Evolutionary conservation across 2,797 vertebrate species (phyloP).

Genomic region (Spatula clypeata): DNA sequence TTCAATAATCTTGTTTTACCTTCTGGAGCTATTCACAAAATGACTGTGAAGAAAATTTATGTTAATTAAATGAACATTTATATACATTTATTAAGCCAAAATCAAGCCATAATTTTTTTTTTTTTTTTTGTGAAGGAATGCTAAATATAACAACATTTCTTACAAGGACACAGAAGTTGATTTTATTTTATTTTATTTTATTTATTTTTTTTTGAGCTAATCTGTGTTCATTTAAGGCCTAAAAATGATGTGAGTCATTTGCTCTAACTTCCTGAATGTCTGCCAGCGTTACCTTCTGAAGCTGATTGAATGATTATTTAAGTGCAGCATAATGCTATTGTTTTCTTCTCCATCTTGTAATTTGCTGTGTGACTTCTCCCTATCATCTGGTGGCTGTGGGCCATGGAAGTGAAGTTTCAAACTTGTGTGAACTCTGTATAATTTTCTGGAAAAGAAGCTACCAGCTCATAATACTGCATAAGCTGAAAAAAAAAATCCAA

Average conservation of each 20-base stretch:
- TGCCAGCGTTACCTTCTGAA: neutral
- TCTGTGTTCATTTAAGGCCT: neutral
- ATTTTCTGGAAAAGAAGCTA: neutral
- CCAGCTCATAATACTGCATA: neutral
- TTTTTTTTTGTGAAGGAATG: neutral
- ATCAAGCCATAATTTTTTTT: neutral
- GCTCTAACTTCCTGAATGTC: neutral
- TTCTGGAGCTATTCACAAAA: conserved; percentile 64
- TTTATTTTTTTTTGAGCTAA: neutral
- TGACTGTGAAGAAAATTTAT: conserved; percentile 29
- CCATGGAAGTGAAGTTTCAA: neutral
- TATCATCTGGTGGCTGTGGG: neutral
- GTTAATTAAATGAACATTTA: conserved; percentile 45
- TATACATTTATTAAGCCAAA: conserved; percentile 13
- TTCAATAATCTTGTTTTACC: conserved; percentile 66
- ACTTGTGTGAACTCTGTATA: neutral
- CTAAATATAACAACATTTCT: neutral
- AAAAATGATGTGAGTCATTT: neutral
- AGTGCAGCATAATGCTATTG: neutral
- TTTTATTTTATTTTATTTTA: neutral
- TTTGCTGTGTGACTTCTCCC: neutral
- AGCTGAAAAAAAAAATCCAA: neutral
- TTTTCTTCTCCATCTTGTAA: neutral
- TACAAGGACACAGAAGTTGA: neutral
- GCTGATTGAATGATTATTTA: neutral